Conservation (phyloP, 1,140 invertebrate species). For the Drosophila nannoptera region DNA sequence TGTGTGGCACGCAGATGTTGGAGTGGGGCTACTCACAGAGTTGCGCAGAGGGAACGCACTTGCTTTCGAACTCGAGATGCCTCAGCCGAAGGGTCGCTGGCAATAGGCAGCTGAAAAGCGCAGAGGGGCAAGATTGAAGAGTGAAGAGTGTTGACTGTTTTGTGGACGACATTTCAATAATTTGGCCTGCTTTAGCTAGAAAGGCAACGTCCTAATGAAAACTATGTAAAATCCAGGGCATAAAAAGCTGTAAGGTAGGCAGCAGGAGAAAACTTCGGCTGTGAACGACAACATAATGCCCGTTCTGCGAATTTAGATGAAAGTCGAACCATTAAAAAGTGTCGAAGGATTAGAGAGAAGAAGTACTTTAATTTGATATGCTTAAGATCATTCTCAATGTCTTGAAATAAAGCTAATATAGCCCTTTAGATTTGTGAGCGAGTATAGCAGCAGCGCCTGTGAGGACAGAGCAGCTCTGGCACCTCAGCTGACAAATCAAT, state of each 20-base stretch:
- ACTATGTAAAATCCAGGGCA: conserved; percentile 65
- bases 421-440: too few species aligned
- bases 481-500: neutral
- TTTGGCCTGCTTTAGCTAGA: conserved; percentile 32
- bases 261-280: neutral
- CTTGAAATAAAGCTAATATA: too few species aligned
- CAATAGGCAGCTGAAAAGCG: too few species aligned
- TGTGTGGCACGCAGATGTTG: conserved; percentile 38
- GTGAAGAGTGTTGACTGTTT: conserved; percentile 51
- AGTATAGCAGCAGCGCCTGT: too few species aligned
- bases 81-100: too few species aligned
- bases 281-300: too few species aligned
- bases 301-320: too few species aligned
- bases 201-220: conserved; percentile 27
- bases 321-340: too few species aligned
- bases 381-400: too few species aligned
- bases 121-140: neutral
- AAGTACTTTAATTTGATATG: too few species aligned
- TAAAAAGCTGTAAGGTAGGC: conserved; percentile 37
- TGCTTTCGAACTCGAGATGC: neutral
- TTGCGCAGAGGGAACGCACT: neutral
- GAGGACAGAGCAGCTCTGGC: too few species aligned
- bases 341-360: too few species aligned
- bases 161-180: conserved; percentile 29
- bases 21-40: neutral